Base-by-base conservation (phyloP, 1,140 invertebrate genomes). In the Chlorops oryzae region DNA sequence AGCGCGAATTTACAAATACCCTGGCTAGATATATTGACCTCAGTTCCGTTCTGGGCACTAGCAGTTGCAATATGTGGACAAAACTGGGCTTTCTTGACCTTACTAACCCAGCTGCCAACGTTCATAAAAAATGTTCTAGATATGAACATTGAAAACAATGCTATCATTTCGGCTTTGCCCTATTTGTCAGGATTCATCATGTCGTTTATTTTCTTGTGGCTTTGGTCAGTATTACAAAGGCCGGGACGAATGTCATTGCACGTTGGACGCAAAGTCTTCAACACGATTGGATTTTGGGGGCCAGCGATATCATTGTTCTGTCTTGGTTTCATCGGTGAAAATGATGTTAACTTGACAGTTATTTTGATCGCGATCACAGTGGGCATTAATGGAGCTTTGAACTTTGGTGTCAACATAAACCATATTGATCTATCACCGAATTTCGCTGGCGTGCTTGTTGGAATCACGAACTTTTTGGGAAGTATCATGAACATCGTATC, bases 51-150 rank as follows among this genome's bases (percentile, higher is more conserved):
- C 50, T 87, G 86, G 85, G 86, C 90, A 0, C 75, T 95, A 9
- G 78, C 91, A 15, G 74, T 91, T 0, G 82, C 81, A 0, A 90
- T 96, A 62, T 87, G 88, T 63, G 83, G 88, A 0, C 88, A 93
- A 61, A 92, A 91, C 62, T 96, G 90, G 88, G 92, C 91, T 0
- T 91, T 90, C 65, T 96, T 92, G 77, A 95, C 88, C 3, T 77
- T 97, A 37, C 76, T 96, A 37, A 93, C 90, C 0, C 84, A 92
- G 71, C 84, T 96, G 57, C 94, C 95, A n/a, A n/a, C n/a, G n/a
- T n/a, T n/a, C n/a, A n/a, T n/a, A n/a, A n/a, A n/a, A n/a, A n/a
- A n/a, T n/a, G n/a, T n/a, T n/a, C n/a, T n/a, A n/a, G n/a, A n/a
- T n/a, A n/a, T n/a, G 0, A 77, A 96, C 47, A 84, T 96, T 18